Evolutionary conservation across 2,888 invertebrate species (phyloP).

Genomic region (Automeris io): DNA sequence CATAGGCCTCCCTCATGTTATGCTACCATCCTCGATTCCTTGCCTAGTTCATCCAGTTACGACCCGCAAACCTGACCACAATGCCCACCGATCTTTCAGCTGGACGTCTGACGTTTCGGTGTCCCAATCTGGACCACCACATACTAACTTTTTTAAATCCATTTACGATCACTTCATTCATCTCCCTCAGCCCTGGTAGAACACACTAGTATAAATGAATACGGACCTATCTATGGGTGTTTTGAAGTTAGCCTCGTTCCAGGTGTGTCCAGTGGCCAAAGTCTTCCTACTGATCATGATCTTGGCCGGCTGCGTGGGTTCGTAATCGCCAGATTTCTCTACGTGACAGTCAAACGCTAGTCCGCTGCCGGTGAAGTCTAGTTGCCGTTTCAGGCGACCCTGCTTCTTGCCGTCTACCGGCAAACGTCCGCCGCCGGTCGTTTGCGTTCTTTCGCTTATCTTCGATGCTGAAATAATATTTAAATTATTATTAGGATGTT

Average conservation of each 20-base stretch:
- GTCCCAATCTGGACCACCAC: too few species aligned
- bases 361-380: conserved; percentile 58
- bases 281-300: conserved; percentile 71
- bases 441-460: conserved; percentile 51
- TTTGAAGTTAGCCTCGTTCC: conserved; percentile 68
- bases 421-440: conserved; percentile 43
- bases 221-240: conserved; percentile 67
- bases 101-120: too few species aligned
- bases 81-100: too few species aligned
- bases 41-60: too few species aligned
- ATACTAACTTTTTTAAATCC: too few species aligned
- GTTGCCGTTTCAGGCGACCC: conserved; percentile 50
- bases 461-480: conserved; percentile 41
- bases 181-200: background rate
- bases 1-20: too few species aligned
- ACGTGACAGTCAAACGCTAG: conserved; percentile 44
- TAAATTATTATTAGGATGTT: too few species aligned
- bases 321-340: conserved; percentile 47
- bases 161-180: background rate
- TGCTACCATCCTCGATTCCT: too few species aligned
- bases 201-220: background rate
- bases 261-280: conserved; percentile 63
- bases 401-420: conserved; percentile 47
- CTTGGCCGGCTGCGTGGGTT: conserved; percentile 57
- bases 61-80: too few species aligned